A percentile compares a stretch with the other conserved stretches of the same genome.
phyloP scores from a whole-genome alignment of 2,888 invertebrate species.

The Mythimna impura region DNA sequence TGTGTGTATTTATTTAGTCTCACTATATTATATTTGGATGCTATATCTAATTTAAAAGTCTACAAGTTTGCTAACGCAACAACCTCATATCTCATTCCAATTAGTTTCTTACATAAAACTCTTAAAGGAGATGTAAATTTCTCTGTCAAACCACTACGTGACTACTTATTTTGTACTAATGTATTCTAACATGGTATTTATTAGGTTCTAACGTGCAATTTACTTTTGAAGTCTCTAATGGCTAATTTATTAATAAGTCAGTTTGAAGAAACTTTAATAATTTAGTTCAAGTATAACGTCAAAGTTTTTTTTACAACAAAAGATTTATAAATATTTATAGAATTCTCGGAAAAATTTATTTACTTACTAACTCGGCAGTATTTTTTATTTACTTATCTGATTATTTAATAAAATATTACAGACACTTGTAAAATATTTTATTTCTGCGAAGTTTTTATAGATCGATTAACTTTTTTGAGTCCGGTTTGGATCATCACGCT shows the following conservation, averaged over 20 bases:
- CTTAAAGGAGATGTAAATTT: constrained; percentile 27
- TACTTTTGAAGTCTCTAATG: neutral
- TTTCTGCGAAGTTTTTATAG: too few species aligned
- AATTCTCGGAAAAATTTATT: too few species aligned
- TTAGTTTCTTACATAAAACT: constrained; percentile 29
- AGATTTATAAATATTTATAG: too few species aligned
- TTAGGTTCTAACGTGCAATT: constrained; percentile 7
- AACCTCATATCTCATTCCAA: constrained; percentile 31
- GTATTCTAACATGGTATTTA: constrained; percentile 28
- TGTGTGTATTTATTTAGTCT: neutral
- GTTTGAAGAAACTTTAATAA: neutral
- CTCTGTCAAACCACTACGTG: constrained; percentile 7
- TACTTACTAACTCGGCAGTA: too few species aligned
- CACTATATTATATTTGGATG: neutral
- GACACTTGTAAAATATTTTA: too few species aligned
- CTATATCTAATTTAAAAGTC: constrained; percentile 2
- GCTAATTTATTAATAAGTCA: neutral
- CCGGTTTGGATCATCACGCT: too few species aligned
- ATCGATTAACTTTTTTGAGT: too few species aligned
- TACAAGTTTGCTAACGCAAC: constrained; percentile 7
- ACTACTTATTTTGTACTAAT: constrained; percentile 24
- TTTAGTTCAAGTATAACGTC: neutral
- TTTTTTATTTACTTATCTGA: too few species aligned
- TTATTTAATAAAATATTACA: too few species aligned
- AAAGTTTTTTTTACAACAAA: too few species aligned